Conservation (phyloP, 2,888 invertebrate genomes). For the Chaitophorus viminalis region DNA sequence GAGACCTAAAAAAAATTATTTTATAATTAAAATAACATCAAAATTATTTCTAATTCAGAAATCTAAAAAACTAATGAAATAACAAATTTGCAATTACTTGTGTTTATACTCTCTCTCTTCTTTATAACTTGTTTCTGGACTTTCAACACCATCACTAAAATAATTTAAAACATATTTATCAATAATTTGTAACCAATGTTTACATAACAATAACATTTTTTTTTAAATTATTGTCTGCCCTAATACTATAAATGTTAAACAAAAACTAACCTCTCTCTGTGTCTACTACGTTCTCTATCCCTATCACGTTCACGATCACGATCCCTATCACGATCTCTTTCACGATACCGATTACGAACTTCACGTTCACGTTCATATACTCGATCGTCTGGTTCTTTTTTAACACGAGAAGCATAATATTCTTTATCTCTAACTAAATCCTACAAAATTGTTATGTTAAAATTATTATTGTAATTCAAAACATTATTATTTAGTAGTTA, state of each 20-base stretch:
- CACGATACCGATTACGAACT: constrained; percentile 64
- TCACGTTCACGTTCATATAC: constrained; percentile 64
- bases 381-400: constrained; percentile 66
- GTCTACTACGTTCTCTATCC: constrained; percentile 63
- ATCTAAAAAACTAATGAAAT: neutral
- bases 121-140: constrained; percentile 60
- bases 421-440: constrained; percentile 65
- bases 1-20: constrained; percentile 63
- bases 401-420: constrained; percentile 65
- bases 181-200: neutral
- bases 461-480: neutral
- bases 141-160: constrained; percentile 51
- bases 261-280: constrained; percentile 63
- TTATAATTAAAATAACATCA: neutral
- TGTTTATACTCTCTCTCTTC: constrained; percentile 59
- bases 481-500: neutral
- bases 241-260: neutral
- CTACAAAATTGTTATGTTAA: constrained; percentile 67
- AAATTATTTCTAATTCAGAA: neutral
- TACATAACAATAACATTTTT: neutral
- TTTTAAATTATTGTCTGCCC: neutral
- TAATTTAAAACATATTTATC: neutral
- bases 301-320: constrained; percentile 64
- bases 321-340: constrained; percentile 64
- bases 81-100: constrained; percentile 36